A percentile compares a stretch with the other conserved stretches of the same genome.
phyloP scores from a whole-genome alignment of 2,113 vertebrate species.

The Pantherophis guttatus region DNA sequence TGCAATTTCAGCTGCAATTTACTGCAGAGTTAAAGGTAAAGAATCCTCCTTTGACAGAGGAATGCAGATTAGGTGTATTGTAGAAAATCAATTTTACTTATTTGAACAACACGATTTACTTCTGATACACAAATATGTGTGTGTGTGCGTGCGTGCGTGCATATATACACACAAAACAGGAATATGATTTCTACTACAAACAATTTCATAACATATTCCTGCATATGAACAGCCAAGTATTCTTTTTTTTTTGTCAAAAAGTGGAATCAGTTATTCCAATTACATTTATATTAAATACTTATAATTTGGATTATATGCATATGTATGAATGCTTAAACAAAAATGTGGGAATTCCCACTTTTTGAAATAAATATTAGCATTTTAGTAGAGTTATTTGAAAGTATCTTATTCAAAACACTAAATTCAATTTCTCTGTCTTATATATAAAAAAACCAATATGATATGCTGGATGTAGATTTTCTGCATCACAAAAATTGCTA shows the following conservation, averaged over 20 bases:
- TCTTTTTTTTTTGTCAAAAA: background rate
- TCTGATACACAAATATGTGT: constrained; percentile 28
- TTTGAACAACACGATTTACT: constrained; percentile 21
- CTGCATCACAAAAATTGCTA: constrained; percentile 24
- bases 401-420: background rate
- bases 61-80: background rate
- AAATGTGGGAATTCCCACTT: background rate
- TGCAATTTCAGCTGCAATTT: constrained; percentile 32
- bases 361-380: background rate
- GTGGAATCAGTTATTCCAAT: background rate
- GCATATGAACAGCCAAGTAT: background rate
- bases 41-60: constrained; percentile 1
- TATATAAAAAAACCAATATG: background rate
- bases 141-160: too few species aligned
- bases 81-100: constrained; percentile 40
- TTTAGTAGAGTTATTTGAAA: constrained; percentile 23
- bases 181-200: constrained; percentile 20
- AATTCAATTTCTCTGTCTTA: background rate
- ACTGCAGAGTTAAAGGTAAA: constrained; percentile 20
- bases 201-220: constrained; percentile 22
- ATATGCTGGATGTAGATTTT: constrained; percentile 34
- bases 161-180: background rate
- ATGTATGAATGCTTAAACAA: background rate
- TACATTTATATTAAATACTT: background rate
- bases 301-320: background rate